Conservation (phyloP, 2,113 vertebrate species). For the Onychostoma macrolepis region DNA sequence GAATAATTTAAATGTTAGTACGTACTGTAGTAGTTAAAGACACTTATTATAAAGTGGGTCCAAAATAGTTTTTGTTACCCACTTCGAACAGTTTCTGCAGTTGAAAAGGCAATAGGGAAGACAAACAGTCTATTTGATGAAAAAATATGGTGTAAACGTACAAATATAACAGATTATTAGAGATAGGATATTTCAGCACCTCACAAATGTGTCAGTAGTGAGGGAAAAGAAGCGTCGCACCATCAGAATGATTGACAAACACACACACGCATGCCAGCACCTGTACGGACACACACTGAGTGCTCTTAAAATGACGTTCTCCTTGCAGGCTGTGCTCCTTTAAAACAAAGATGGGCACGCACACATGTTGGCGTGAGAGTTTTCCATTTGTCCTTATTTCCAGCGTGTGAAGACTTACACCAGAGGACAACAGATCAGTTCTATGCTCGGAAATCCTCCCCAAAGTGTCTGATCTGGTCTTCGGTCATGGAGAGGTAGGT, state of each 20-base stretch:
- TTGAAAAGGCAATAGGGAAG: constrained; percentile 14
- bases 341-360: background rate
- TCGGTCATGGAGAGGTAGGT: constrained; percentile 93
- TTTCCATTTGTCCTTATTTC: background rate
- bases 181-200: constrained; percentile 20
- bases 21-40: background rate
- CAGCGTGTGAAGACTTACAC: background rate
- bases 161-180: background rate
- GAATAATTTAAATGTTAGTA: background rate
- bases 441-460: constrained; percentile 85
- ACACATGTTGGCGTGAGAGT: background rate
- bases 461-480: constrained; percentile 82
- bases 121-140: background rate
- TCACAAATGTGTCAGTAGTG: constrained; percentile 28
- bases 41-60: background rate
- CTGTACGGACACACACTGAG: background rate
- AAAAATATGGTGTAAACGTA: background rate
- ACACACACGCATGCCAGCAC: constrained; percentile 8
- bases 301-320: background rate
- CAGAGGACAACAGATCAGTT: constrained; percentile 23
- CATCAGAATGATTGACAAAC: background rate
- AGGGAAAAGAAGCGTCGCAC: constrained; percentile 1
- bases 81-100: background rate
- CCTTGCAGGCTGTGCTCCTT: background rate
- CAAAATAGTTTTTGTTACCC: background rate